phyloP scores from a whole-genome alignment of 2,113 vertebrate species.

The Burhinus oedicnemus region DNA sequence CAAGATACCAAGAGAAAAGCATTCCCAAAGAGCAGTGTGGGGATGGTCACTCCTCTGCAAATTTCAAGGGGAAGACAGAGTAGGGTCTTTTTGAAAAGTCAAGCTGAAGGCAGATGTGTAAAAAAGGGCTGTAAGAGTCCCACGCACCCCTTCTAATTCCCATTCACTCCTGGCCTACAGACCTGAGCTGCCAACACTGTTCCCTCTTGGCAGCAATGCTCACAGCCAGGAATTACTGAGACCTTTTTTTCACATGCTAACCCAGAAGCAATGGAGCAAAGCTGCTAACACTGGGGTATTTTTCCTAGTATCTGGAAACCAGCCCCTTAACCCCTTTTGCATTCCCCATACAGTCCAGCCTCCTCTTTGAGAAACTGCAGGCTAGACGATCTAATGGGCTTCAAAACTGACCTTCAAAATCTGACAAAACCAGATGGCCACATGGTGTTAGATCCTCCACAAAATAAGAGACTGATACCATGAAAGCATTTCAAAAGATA shows the following conservation, averaged over 20 bases:
- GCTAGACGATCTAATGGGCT: neutral
- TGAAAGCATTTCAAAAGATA: neutral
- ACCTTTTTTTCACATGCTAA: neutral
- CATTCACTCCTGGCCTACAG: neutral
- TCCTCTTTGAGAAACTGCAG: neutral
- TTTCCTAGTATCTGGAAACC: neutral
- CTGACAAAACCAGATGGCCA: neutral
- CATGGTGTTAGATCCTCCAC: neutral
- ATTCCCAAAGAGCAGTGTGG: neutral
- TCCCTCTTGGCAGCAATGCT: neutral
- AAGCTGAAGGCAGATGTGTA: neutral
- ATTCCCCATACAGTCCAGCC: neutral
- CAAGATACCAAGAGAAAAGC: neutral
- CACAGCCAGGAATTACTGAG: neutral
- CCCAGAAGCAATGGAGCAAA: neutral
- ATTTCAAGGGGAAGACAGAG: neutral
- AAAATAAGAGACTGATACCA: neutral
- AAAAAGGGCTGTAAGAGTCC: neutral
- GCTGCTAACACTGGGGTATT: neutral
- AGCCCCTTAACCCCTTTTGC: neutral
- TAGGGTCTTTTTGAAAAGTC: neutral
- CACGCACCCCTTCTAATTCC: neutral
- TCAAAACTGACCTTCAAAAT: neutral
- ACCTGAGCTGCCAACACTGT: neutral
- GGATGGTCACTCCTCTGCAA: neutral